Conservation (phyloP, 1,140 invertebrate species). For the Battus philenor region DNA sequence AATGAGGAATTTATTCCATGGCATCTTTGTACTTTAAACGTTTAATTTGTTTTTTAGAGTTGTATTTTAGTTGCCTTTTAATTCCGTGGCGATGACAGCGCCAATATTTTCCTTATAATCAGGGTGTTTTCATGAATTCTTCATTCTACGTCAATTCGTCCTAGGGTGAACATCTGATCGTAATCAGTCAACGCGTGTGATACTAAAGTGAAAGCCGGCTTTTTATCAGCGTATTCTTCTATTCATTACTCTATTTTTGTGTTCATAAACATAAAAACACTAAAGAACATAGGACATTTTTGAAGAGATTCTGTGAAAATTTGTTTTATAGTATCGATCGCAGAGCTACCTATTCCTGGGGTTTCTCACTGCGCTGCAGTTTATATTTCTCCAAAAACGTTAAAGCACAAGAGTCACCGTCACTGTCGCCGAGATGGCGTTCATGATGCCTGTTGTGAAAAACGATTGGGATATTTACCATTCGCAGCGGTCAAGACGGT, state of each 20-base stretch:
- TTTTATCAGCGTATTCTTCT: slow-evolving; percentile 21
- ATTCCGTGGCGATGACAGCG: slow-evolving; percentile 56
- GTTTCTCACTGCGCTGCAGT: slow-evolving; percentile 35
- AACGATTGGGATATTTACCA: slow-evolving; percentile 95
- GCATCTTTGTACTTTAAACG: no score
- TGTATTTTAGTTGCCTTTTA: no score
- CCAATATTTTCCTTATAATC: slow-evolving; percentile 73
- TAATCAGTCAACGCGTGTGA: slow-evolving; percentile 53
- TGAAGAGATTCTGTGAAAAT: background rate
- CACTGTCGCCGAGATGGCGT: slow-evolving; percentile 83
- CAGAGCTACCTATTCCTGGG: slow-evolving; percentile 27
- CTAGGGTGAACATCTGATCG: slow-evolving; percentile 63
- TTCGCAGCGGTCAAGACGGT: slow-evolving; percentile 83
- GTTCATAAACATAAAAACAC: slow-evolving; percentile 15
- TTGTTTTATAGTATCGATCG: slow-evolving; percentile 31
- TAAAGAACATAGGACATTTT: background rate
- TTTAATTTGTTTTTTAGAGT: no score
- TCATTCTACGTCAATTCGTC: slow-evolving; percentile 71
- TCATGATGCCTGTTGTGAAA: slow-evolving; percentile 95
- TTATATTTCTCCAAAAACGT: slow-evolving; percentile 60
- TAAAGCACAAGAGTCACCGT: slow-evolving; percentile 58
- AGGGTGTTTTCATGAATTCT: slow-evolving; percentile 71
- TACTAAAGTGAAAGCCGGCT: slow-evolving; percentile 65
- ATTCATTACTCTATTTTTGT: slow-evolving; percentile 15
- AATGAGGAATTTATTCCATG: no score